A percentile compares a stretch with the other conserved stretches of the same genome.
These are phyloP conservation scores for Drosophila affinis DNA, from an alignment of 2,888 invertebrate species.

Conservation along the genomic window DNA sequence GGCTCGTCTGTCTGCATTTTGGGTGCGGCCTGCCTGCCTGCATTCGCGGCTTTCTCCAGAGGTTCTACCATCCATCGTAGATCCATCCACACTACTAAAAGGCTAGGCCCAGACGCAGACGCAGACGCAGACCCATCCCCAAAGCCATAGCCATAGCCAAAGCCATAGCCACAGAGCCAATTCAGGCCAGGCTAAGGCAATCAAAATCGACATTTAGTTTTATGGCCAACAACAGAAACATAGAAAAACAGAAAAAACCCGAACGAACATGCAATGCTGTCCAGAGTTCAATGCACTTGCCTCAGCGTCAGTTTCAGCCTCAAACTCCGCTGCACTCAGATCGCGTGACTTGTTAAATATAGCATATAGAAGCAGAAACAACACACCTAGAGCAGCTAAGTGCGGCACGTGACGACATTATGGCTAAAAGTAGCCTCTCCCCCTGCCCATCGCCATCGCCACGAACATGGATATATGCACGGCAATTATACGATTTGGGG, in stretches of 20 bases:
- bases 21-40: conserved; percentile 37
- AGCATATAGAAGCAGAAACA: conserved; percentile 28
- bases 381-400: conserved; percentile 1
- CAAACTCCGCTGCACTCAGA: conserved; percentile 36
- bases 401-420: conserved; percentile 42
- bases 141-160: background rate
- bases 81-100: conserved; percentile 41
- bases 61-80: conserved; percentile 22
- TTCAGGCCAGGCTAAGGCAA: conserved; percentile 48
- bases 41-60: conserved; percentile 37
- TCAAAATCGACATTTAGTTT: conserved; percentile 63
- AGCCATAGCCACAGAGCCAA: background rate
- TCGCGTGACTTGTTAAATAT: conserved; percentile 49
- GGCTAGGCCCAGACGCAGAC: conserved; percentile 24
- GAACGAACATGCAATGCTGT: conserved; percentile 42
- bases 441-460: background rate
- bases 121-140: conserved; percentile 3
- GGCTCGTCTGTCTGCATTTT: conserved; percentile 46
- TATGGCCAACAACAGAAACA: conserved; percentile 31
- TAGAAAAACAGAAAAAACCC: conserved; percentile 21
- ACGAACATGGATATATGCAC: conserved; percentile 8
- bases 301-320: conserved; percentile 32
- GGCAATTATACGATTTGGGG: conserved; percentile 25
- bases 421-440: conserved; percentile 32
- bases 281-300: conserved; percentile 44